Conservation (phyloP, 2,113 vertebrate species). For the Aleadryas rufinucha region DNA sequence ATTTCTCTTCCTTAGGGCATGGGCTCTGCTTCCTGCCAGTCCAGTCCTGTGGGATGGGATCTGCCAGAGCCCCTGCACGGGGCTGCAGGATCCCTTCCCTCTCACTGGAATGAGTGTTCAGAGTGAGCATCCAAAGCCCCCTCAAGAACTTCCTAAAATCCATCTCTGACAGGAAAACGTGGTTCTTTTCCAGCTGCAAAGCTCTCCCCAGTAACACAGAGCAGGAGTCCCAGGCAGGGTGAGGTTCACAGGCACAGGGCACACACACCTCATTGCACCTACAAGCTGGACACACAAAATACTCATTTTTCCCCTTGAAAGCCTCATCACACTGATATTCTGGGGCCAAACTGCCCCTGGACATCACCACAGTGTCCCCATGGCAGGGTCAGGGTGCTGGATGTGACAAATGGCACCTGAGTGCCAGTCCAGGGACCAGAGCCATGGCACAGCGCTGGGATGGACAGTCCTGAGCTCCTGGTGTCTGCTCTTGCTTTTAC, state of each 20-base stretch:
- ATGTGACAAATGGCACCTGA: accelerated
- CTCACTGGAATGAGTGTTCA: background rate
- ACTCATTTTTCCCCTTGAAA: background rate
- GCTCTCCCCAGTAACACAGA: background rate
- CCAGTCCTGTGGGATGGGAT: background rate
- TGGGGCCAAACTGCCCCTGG: background rate
- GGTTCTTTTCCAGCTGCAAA: background rate
- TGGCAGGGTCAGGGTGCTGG: background rate
- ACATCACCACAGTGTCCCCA: background rate
- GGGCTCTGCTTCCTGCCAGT: accelerated
- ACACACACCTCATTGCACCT: background rate
- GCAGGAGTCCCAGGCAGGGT: background rate
- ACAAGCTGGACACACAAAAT: background rate
- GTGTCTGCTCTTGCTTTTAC: too few relatives aligned
- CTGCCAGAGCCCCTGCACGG: background rate
- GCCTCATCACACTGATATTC: background rate
- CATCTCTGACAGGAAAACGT: accelerated
- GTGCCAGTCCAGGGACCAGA: background rate
- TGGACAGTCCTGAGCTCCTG: background rate
- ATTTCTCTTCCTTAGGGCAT: too few relatives aligned
- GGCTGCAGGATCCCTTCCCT: background rate
- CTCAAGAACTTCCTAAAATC: background rate
- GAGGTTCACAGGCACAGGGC: background rate
- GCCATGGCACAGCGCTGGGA: background rate
- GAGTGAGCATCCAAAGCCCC: background rate